These are phyloP conservation scores for Heliornis fulica DNA, from an alignment of 2,113 vertebrate genomes.

Conservation along the genomic window DNA sequence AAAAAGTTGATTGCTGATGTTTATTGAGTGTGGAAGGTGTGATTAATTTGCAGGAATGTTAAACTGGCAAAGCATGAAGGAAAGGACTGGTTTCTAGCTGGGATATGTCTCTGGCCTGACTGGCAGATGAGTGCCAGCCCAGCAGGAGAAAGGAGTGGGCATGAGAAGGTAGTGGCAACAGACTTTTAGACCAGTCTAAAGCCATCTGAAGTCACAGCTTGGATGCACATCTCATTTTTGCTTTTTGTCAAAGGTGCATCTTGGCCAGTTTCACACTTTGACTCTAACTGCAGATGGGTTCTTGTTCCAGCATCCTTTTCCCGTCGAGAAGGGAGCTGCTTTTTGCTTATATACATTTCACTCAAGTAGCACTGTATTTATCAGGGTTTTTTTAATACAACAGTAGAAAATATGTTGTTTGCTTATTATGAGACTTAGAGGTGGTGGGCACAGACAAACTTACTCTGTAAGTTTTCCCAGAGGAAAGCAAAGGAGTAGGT, in stretches of 20 bases:
- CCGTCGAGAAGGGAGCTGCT: background rate
- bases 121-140: background rate
- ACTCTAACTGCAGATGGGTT: background rate
- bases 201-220: background rate
- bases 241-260: background rate
- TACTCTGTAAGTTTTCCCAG: background rate
- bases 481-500: background rate
- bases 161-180: background rate
- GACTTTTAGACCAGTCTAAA: background rate
- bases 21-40: background rate
- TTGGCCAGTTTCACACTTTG: background rate
- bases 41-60: background rate
- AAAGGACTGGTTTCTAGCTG: background rate
- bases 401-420: background rate
- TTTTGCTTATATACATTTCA: background rate
- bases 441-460: background rate
- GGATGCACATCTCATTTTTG: background rate
- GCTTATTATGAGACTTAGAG: background rate
- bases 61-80: background rate
- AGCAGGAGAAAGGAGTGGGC: background rate
- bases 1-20: background rate
- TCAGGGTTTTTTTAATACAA: background rate
- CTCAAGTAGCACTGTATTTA: background rate
- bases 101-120: background rate
- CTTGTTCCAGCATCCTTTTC: background rate